Evolutionary conservation across 2,113 vertebrate species (phyloP), one percentile per base, ranked within the genome.

Genomic region (Equus quagga): DNA sequence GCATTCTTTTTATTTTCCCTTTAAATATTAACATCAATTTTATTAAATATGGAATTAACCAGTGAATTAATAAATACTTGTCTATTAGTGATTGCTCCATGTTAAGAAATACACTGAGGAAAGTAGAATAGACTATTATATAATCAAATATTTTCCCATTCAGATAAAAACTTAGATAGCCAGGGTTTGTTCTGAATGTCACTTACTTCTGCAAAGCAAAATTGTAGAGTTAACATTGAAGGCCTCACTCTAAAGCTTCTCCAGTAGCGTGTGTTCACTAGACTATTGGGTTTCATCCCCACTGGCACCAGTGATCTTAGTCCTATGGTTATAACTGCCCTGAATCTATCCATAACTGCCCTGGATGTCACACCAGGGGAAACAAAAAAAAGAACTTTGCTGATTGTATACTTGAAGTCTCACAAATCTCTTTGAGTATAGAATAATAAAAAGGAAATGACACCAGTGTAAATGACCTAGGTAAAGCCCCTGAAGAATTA

Each of bases 21-120:
- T 92, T 86, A 91, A 96, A 54, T 95, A 85, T 89, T 69, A 95
- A 94, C n/a, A 95, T 72, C 62, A 84, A 11, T 87, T 95, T 91
- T 89, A 86, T 79, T 95, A 96, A 95, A 89, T 85, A 41, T 65
- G 17, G 44, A 79, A 93, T 97, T 81, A 70, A 44, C 41, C 28
- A 92, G 6, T 92, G 14, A 88, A 70, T 92, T 81, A 69, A 80
- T 82, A 94, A 94, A 86, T 73, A 91, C 15, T 60, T 96, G 3
- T 12, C 64, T 89, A 21, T 72, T 19, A 46, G 19, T 85, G 33
- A 15, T 94, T 95, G 41, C 10, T 92, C 18, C n/a, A 23, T 93
- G 67, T 95, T 94, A 93, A 94, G 44, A 93, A 79, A 3, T 85
- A 69, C 21, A 67, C 65, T 78, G 91, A 86, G 17, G 78, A 96